Conservation (phyloP, 2,888 invertebrate species). For the Ennomos erosarius region DNA sequence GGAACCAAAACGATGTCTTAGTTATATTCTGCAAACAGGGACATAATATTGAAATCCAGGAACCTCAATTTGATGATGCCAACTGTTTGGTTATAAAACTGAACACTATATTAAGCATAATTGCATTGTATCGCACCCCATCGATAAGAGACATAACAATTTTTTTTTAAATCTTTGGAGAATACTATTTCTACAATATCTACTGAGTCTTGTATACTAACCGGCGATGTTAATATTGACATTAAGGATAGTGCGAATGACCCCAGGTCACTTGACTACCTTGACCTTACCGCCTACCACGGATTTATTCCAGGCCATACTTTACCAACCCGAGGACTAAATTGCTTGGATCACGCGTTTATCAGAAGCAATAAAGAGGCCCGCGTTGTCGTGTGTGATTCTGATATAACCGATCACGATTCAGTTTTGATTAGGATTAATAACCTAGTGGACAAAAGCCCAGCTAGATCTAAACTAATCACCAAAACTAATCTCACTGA, state of each 20-base stretch:
- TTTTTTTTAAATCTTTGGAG: conserved; percentile 5
- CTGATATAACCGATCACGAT: conserved; percentile 4
- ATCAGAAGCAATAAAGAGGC: no score
- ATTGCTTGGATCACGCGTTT: no score
- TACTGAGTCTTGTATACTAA: neutral
- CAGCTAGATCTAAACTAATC: no score
- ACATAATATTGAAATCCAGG: neutral
- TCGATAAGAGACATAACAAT: conserved; percentile 3
- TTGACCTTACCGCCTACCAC: conserved; percentile 12
- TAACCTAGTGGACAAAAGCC: no score
- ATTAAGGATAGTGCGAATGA: conserved; percentile 2
- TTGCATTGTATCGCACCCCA: conserved; percentile 5
- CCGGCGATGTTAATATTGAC: neutral
- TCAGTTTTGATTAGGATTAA: conserved; percentile 13
- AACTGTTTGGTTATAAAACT: conserved; percentile 12
- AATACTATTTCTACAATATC: neutral
- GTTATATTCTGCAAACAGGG: conserved; percentile 8
- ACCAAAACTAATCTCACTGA: neutral
- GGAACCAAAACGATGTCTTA: conserved; percentile 21
- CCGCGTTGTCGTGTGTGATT: conserved; percentile 5
- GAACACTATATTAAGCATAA: neutral
- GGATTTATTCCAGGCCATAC: conserved; percentile 4
- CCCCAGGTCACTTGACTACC: conserved; percentile 7
- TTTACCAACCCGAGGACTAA: conserved; percentile 1
- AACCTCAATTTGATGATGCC: conserved; percentile 12